A percentile compares a stretch with the other conserved stretches of the same genome.
phyloP scores from a whole-genome alignment of 1,140 invertebrate genomes.

The Drosophila nannoptera region DNA sequence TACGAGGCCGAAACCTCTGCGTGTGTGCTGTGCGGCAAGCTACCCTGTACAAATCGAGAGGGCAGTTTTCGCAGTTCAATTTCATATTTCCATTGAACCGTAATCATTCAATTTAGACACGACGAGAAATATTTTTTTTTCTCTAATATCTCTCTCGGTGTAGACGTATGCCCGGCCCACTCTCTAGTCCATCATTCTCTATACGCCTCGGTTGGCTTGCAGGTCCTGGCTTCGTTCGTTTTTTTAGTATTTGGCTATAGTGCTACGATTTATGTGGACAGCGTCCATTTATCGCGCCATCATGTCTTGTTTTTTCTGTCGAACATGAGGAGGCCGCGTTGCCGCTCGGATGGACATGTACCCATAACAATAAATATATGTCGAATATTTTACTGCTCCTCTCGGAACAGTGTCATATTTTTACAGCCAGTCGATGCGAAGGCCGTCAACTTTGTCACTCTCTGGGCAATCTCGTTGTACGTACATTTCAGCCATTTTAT shows the following conservation, averaged over 20 bases:
- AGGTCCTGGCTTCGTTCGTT: constrained; percentile 1
- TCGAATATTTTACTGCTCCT: constrained; percentile 61
- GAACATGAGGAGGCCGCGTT: constrained; percentile 14
- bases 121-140: too few species aligned
- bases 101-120: too few species aligned
- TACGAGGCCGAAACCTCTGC: constrained; percentile 51
- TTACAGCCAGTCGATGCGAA: constrained; percentile 29
- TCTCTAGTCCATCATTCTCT: background rate
- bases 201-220: background rate
- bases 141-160: background rate
- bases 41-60: constrained; percentile 3
- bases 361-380: constrained; percentile 63
- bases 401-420: constrained; percentile 30
- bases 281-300: constrained; percentile 69
- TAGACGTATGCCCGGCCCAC: background rate
- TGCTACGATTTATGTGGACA: constrained; percentile 67
- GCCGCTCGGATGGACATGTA: constrained; percentile 3
- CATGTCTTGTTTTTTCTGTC: constrained; percentile 41
- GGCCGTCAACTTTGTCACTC: constrained; percentile 28
- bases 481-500: constrained; percentile 13
- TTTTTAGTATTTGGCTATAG: constrained; percentile 22
- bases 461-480: constrained; percentile 22
- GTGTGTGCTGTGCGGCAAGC: background rate
- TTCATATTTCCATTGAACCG: too few species aligned
- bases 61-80: too few species aligned